Conservation (phyloP, 2,888 invertebrate species). For the Drosophila histrio region DNA sequence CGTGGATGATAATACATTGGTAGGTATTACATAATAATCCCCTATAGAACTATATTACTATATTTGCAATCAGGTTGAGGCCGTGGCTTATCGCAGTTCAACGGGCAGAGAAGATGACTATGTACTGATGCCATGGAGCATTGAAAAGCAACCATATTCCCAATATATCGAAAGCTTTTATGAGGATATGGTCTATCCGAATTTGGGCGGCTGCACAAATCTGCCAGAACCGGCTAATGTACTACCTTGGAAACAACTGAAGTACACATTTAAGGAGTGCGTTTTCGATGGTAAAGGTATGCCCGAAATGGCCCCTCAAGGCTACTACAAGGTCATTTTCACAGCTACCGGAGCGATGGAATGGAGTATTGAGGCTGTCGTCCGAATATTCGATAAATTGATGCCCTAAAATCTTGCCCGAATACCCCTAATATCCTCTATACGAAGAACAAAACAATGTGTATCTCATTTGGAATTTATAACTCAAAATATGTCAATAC, state of each 20-base stretch:
- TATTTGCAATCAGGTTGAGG: conserved; percentile 30
- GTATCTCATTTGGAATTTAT: too few relatives aligned
- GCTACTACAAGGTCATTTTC: conserved; percentile 43
- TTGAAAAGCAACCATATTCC: conserved; percentile 13
- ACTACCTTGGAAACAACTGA: conserved; percentile 1
- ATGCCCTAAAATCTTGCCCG: too few relatives aligned
- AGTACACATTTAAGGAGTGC: conserved; percentile 24
- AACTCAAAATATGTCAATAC: too few relatives aligned
- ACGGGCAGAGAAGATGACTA: conserved; percentile 56
- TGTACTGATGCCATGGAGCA: conserved; percentile 24
- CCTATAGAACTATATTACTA: neutral
- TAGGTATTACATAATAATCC: conserved; percentile 1
- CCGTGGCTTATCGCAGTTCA: conserved; percentile 29
- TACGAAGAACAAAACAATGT: too few relatives aligned
- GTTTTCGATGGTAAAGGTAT: conserved; percentile 32
- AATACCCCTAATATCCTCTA: too few relatives aligned
- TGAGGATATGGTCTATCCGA: conserved; percentile 20
- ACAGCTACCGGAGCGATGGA: conserved; percentile 28
- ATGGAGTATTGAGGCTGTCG: conserved; percentile 27
- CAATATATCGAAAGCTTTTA: conserved; percentile 35
- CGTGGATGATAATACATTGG: conserved; percentile 25
- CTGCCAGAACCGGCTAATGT: neutral
- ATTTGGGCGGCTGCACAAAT: conserved; percentile 44
- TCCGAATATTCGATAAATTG: conserved; percentile 19
- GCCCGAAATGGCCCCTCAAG: conserved; percentile 53